These are phyloP conservation scores for Drosophila prolongata DNA, from an alignment of 2,888 invertebrate genomes.

Conservation along the genomic window DNA sequence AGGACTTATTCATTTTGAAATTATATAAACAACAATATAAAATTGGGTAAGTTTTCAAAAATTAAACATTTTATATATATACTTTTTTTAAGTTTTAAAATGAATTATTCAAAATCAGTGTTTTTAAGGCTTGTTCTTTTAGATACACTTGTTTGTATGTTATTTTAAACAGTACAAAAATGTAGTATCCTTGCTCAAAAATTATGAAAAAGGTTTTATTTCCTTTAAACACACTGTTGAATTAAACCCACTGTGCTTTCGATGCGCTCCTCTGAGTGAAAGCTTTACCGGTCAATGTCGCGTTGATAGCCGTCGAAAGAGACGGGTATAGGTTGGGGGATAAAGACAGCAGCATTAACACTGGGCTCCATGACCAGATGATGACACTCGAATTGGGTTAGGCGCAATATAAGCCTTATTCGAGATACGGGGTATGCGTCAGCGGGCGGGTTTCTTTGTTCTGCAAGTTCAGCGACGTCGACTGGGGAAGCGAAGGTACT, in stretches of 20 bases:
- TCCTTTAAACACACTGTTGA: neutral
- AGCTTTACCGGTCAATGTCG: slow-evolving; percentile 40
- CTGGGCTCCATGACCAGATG: slow-evolving; percentile 57
- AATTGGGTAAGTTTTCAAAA: slow-evolving; percentile 15
- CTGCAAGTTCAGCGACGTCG: slow-evolving; percentile 10
- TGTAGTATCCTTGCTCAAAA: too few relatives aligned
- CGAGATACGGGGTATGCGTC: slow-evolving; percentile 22
- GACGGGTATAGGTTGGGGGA: neutral
- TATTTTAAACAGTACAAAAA: too few relatives aligned
- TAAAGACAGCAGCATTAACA: too few relatives aligned
- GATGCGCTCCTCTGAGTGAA: slow-evolving; percentile 9
- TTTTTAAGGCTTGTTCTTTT: too few relatives aligned
- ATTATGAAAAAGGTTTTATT: too few relatives aligned
- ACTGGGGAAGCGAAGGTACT: slow-evolving; percentile 15
- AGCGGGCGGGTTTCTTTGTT: slow-evolving; percentile 30
- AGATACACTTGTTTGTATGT: too few relatives aligned
- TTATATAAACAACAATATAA: too few relatives aligned
- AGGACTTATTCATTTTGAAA: too few relatives aligned
- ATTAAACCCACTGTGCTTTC: neutral
- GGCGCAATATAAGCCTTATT: slow-evolving; percentile 60
- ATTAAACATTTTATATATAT: too few relatives aligned
- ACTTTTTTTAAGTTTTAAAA: neutral
- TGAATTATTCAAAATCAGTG: too few relatives aligned
- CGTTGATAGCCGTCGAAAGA: slow-evolving; percentile 4
- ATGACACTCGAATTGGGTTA: slow-evolving; percentile 70